Evolutionary conservation across 2,113 vertebrate species (phyloP).

Genomic region (Notarius lentiginosus): DNA sequence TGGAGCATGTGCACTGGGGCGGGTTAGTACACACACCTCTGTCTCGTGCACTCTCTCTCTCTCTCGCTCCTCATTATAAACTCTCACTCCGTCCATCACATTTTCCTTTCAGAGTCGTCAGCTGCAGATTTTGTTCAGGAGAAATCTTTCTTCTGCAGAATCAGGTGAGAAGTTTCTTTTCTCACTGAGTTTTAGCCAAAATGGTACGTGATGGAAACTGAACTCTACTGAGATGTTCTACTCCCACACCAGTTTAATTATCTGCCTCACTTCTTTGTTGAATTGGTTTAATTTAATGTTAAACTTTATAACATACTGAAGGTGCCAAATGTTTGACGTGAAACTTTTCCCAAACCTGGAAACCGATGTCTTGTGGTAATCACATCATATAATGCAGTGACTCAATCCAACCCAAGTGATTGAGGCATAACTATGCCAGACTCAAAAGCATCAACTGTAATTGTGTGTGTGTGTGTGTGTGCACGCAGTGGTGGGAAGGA

Average conservation of each 20-base stretch:
- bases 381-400: background rate
- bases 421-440: too few relatives aligned
- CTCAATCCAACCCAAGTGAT: background rate
- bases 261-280: background rate
- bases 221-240: background rate
- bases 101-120: constrained; percentile 74
- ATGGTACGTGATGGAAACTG: too few relatives aligned
- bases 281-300: background rate
- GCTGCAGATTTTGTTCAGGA: constrained; percentile 84
- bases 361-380: background rate
- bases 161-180: constrained; percentile 76
- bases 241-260: background rate
- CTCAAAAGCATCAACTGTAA: too few relatives aligned
- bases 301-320: background rate
- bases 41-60: background rate
- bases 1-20: constrained; percentile 84
- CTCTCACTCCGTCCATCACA: constrained; percentile 25
- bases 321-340: too few relatives aligned
- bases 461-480: constrained; percentile 9
- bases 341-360: too few relatives aligned
- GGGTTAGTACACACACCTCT: constrained; percentile 66
- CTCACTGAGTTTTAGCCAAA: background rate
- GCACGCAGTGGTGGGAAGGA: constrained; percentile 68
- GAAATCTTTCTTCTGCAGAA: constrained; percentile 94
- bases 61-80: background rate